A percentile compares a stretch with the other conserved stretches of the same genome.
Evolutionary conservation across 2,888 invertebrate species (phyloP).

Genomic region (Trypoxylon attenuatum): DNA sequence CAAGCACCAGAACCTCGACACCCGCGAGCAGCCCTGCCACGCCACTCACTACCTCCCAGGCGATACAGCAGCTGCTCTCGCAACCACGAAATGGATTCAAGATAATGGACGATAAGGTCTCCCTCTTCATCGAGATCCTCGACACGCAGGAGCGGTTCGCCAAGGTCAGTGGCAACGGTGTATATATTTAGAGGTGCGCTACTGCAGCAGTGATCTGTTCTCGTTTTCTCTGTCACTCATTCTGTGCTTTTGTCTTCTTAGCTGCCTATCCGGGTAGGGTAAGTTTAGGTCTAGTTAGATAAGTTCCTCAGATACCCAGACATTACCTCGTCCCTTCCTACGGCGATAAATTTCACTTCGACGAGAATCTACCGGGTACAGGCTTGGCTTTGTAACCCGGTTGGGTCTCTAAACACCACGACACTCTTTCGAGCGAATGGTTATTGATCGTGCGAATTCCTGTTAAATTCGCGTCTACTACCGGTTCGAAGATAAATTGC

Average conservation of each 20-base stretch:
- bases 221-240: no score
- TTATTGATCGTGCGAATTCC: not conserved
- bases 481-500: not conserved
- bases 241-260: no score
- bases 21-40: constrained; percentile 69
- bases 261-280: no score
- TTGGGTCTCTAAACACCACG: not conserved
- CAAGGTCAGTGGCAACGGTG: constrained; percentile 78
- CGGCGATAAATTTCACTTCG: not conserved
- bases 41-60: constrained; percentile 79
- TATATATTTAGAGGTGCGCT: constrained; percentile 33
- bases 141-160: constrained; percentile 88
- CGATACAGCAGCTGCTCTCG: constrained; percentile 81
- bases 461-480: not conserved
- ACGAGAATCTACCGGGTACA: no score
- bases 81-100: constrained; percentile 85
- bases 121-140: constrained; percentile 87
- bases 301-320: no score
- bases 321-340: no score
- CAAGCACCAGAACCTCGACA: constrained; percentile 63
- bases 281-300: no score
- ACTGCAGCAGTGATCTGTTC: no score
- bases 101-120: constrained; percentile 85
- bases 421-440: not conserved
- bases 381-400: not conserved